Conservation (phyloP, 2,888 invertebrate genomes). For the Hyles lineata region DNA sequence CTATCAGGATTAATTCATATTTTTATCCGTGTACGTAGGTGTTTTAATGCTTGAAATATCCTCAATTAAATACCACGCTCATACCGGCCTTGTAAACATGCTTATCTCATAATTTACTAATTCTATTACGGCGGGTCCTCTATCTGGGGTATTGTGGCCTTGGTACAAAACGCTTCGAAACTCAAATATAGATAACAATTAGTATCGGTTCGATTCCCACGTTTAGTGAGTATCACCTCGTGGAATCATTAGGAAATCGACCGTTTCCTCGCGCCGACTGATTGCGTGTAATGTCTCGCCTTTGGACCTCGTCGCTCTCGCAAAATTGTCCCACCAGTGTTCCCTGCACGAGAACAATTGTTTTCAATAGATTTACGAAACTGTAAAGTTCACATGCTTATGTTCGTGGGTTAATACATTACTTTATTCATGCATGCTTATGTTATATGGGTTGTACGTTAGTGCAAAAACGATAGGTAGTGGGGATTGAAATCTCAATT, state of each 20-base stretch:
- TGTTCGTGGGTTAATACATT: not conserved
- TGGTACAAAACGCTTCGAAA: conserved; percentile 39
- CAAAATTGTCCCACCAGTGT: conserved; percentile 59
- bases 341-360: conserved; percentile 29
- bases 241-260: conserved; percentile 74
- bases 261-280: conserved; percentile 58
- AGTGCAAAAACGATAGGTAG: not conserved
- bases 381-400: conserved; percentile 16
- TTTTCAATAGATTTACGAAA: conserved; percentile 26
- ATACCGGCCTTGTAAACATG: conserved; percentile 19
- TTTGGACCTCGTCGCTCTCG: conserved; percentile 53
- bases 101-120: conserved; percentile 27
- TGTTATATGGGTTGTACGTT: not conserved
- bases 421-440: not conserved
- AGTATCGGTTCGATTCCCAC: conserved; percentile 69
- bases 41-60: conserved; percentile 56
- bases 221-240: conserved; percentile 70
- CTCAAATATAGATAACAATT: conserved; percentile 42
- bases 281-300: conserved; percentile 66
- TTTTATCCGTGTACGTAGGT: conserved; percentile 73
- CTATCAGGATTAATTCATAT: conserved; percentile 83
- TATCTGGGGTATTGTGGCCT: conserved; percentile 37
- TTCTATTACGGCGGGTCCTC: conserved; percentile 28
- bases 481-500: not conserved
- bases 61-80: conserved; percentile 53